Evolutionary conservation across 1,140 invertebrate genomes (phyloP).

Genomic region (Nylanderia fulva): DNA sequence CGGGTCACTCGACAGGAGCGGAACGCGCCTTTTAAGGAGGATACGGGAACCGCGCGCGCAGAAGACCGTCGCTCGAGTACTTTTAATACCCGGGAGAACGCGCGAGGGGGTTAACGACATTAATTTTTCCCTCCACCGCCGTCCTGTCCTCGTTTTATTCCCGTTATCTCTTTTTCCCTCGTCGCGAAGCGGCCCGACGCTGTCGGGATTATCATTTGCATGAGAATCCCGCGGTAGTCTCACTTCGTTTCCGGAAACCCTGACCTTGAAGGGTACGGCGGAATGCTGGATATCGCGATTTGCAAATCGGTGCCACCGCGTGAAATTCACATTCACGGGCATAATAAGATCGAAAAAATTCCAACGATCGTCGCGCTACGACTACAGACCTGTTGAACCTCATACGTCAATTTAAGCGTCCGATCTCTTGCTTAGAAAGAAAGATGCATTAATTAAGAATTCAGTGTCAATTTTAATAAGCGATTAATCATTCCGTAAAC

Average conservation of each 20-base stretch:
- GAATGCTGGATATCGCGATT: conserved; percentile 36
- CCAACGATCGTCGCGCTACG: neutral
- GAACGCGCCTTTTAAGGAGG: conserved; percentile 72
- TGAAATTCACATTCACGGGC: conserved; percentile 49
- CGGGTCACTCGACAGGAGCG: conserved; percentile 13
- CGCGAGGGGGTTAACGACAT: conserved; percentile 76
- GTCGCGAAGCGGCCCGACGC: conserved; percentile 50
- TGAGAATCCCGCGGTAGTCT: conserved; percentile 68
- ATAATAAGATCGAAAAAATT: conserved; percentile 52
- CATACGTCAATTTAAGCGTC: neutral
- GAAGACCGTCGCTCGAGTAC: conserved; percentile 75
- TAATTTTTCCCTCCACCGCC: conserved; percentile 76
- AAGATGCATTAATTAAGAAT: neutral
- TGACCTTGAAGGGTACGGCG: conserved; percentile 69
- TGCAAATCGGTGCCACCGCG: conserved; percentile 46
- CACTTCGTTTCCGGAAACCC: conserved; percentile 61
- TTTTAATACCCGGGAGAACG: conserved; percentile 79
- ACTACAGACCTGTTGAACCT: conserved; percentile 66
- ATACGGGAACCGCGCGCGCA: conserved; percentile 70
- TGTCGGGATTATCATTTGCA: conserved; percentile 70
- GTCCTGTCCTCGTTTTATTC: conserved; percentile 28
- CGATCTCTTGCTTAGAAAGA: neutral
- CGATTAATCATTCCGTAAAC: neutral
- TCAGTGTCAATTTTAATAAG: neutral
- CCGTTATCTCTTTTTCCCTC: conserved; percentile 57